A percentile compares a stretch with the other conserved stretches of the same genome.
These are phyloP conservation scores for Tenthredo notha DNA, from an alignment of 2,888 invertebrate species.

Conservation along the genomic window DNA sequence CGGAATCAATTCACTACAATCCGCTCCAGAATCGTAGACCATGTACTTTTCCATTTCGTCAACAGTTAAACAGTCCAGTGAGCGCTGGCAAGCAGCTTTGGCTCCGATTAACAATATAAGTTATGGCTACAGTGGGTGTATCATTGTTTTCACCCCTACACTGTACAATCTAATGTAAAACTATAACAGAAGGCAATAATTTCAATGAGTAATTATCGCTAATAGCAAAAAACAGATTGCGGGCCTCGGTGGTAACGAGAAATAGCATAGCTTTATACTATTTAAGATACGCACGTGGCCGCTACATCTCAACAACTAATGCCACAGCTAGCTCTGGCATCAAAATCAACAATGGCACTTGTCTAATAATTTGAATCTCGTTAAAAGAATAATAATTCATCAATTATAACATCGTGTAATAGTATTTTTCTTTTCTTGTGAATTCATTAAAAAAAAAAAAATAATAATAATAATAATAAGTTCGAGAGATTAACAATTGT, in stretches of 20 bases:
- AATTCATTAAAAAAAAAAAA: conserved; percentile 40
- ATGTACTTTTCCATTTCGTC: conserved; percentile 74
- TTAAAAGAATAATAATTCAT: conserved; percentile 43
- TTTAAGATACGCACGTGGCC: conserved; percentile 37
- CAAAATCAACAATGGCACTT: conserved; percentile 13
- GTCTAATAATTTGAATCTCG: conserved; percentile 39
- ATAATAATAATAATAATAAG: background rate
- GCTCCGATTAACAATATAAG: conserved; percentile 61
- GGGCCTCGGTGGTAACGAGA: conserved; percentile 27
- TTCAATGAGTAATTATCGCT: conserved; percentile 32
- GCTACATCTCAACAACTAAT: conserved; percentile 20
- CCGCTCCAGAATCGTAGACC: conserved; percentile 74
- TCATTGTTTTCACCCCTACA: conserved; percentile 61
- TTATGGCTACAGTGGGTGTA: conserved; percentile 64
- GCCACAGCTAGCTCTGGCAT: background rate
- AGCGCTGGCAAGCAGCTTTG: conserved; percentile 53
- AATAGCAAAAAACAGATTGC: conserved; percentile 36
- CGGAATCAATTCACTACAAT: conserved; percentile 72
- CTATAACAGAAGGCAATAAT: conserved; percentile 63
- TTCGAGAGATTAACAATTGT: conserved; percentile 37
- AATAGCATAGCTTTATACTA: conserved; percentile 43
- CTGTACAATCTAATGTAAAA: conserved; percentile 70
- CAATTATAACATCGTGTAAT: conserved; percentile 30
- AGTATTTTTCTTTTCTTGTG: conserved; percentile 27
- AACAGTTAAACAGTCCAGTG: conserved; percentile 73